Evolutionary conservation across 1,140 invertebrate genomes (phyloP).

Genomic region (Drosophila lini): DNA sequence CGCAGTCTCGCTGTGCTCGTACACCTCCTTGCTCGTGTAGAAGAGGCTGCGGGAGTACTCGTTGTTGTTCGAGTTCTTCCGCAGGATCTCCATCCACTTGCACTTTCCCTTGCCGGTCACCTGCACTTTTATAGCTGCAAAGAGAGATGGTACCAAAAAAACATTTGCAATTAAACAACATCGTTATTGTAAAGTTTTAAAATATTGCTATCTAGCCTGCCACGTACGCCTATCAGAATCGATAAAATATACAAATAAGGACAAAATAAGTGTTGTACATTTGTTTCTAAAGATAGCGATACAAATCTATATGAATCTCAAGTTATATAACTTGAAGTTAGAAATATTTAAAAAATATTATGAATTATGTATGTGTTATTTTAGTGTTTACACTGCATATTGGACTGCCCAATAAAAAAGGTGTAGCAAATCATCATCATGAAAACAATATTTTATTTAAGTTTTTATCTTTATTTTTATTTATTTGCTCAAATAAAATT

Average conservation of each 20-base stretch:
- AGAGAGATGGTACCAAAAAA: not conserved
- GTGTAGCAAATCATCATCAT: no score
- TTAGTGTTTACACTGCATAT: no score
- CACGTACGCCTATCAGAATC: not conserved
- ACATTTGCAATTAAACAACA: not conserved
- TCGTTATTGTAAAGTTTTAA: not conserved
- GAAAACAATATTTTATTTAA: no score
- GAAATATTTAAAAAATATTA: no score
- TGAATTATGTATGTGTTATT: no score
- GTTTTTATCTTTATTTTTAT: no score
- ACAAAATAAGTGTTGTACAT: no score
- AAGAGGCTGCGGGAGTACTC: slow-evolving; percentile 74
- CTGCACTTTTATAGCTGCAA: slow-evolving; percentile 78
- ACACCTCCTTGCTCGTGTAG: slow-evolving; percentile 81
- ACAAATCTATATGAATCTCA: no score
- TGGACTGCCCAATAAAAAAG: no score
- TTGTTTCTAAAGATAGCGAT: no score
- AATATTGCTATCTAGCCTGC: not conserved
- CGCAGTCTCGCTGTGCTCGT: slow-evolving; percentile 72
- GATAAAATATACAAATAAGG: not conserved
- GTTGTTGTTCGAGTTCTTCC: slow-evolving; percentile 77
- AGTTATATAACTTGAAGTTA: no score
- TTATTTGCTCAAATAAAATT: no score
- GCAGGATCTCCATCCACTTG: slow-evolving; percentile 82
- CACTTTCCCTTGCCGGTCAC: slow-evolving; percentile 83